phyloP scores from a whole-genome alignment of 2,113 vertebrate genomes.

The Scomber japonicus region DNA sequence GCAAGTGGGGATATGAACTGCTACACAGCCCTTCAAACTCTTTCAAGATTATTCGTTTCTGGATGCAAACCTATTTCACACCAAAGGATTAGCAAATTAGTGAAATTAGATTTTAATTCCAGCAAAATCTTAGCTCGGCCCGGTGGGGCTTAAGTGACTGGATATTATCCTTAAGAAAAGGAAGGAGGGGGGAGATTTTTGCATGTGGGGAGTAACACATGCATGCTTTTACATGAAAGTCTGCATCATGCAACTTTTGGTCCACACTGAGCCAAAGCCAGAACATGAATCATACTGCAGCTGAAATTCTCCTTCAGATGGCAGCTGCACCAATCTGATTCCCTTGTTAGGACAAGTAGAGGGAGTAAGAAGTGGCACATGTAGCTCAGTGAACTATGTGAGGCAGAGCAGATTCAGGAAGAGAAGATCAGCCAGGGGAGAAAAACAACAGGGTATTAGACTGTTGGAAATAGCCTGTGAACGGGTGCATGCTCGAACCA shows the following conservation, averaged over 20 bases:
- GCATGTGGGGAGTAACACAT: background rate
- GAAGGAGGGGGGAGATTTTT: background rate
- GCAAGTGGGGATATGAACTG: slow-evolving; percentile 19
- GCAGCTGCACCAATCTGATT: slow-evolving; percentile 50
- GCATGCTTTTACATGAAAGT: background rate
- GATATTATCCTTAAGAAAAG: background rate
- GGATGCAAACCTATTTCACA: slow-evolving; percentile 52
- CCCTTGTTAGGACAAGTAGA: slow-evolving; percentile 59
- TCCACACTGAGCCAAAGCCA: slow-evolving; percentile 16
- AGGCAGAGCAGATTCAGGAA: slow-evolving; percentile 56
- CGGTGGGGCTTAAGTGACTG: background rate
- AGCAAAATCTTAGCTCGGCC: slow-evolving; percentile 3
- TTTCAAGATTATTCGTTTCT: slow-evolving; percentile 28
- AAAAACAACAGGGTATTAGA: slow-evolving; percentile 61
- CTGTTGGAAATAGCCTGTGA: slow-evolving; percentile 51
- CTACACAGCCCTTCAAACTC: slow-evolving; percentile 7
- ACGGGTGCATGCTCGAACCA: slow-evolving; percentile 30
- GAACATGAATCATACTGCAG: slow-evolving; percentile 16
- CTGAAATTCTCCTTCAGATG: slow-evolving; percentile 37
- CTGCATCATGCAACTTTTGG: background rate
- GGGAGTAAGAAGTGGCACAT: slow-evolving; percentile 44
- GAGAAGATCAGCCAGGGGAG: slow-evolving; percentile 53
- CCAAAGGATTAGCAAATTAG: slow-evolving; percentile 47
- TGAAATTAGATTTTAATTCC: slow-evolving; percentile 36
- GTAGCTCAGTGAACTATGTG: slow-evolving; percentile 47